These are phyloP conservation scores for Cremastinae sp. DNA, from an alignment of 2,888 invertebrate genomes.

Conservation along the genomic window DNA sequence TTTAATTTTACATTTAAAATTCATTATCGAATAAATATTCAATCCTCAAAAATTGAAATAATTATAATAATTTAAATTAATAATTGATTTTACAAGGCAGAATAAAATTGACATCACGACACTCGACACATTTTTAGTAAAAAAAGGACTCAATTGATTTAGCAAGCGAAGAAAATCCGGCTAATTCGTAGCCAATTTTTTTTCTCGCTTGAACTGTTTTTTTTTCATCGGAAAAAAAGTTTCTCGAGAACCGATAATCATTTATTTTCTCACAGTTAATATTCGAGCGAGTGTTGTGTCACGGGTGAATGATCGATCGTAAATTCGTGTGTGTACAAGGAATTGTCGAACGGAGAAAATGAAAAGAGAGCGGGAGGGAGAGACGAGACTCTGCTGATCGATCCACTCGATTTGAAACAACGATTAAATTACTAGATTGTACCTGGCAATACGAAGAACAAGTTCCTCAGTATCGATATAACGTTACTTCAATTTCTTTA, in stretches of 20 bases:
- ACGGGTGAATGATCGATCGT: slow-evolving; percentile 44
- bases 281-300: slow-evolving; percentile 33
- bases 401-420: slow-evolving; percentile 34
- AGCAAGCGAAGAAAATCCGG: too few species aligned
- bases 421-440: slow-evolving; percentile 17
- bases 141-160: too few species aligned
- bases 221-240: not conserved
- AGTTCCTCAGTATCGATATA: slow-evolving; percentile 17
- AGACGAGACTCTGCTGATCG: slow-evolving; percentile 6
- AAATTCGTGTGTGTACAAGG: not conserved
- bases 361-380: too few species aligned
- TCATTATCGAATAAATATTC: too few species aligned
- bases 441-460: not conserved
- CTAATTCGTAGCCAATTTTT: too few species aligned
- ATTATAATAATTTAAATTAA: too few species aligned
- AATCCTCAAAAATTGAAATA: too few species aligned
- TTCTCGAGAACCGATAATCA: slow-evolving; percentile 51
- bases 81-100: too few species aligned
- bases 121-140: too few species aligned
- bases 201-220: too few species aligned
- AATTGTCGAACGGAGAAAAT: slow-evolving; percentile 30
- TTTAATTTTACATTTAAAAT: too few species aligned
- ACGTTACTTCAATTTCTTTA: slow-evolving; percentile 1
- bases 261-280: slow-evolving; percentile 26
- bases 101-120: too few species aligned